Base-by-base conservation (phyloP, 2,797 vertebrate genomes). In the Luscinia megarhynchos region DNA sequence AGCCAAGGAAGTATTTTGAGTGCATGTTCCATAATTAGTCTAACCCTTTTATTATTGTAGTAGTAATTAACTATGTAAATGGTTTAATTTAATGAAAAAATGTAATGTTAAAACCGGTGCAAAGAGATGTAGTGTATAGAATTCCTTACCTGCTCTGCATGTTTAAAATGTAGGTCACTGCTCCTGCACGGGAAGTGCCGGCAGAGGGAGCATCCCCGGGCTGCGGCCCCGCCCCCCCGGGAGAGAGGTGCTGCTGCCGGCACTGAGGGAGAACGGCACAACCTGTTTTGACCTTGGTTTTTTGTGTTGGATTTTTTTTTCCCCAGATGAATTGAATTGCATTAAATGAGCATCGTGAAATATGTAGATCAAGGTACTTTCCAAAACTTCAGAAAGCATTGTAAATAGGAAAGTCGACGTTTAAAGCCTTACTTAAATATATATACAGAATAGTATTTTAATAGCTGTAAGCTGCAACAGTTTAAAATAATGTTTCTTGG, bases 181-280 rank as follows among this genome's bases (percentile, higher is more conserved):
- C 40, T 89, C 50, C 15, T 79, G 29, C 75, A 0, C 4, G 15
- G 9, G 3, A 84, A 43, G 36, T 32, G 94, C 91, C 83, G 70
- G 89, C 95, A 95, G 94, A 91, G 95, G 94, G 95, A 94, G 94
- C 92, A 54, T 67, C 16, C 26, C 2, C 18, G 40, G 40, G 27
- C 46, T 84, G 7, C 23, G 6, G 73, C 27, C 50, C 53, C 4
- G n/a, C 57, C 46, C n/a, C 48, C 0, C 24, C 21, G 7, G 8
- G 20, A n/a, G 7, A 5, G 23, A 8, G 9, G 41, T 22, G 61
- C 50, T 16, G 24, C 21, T 22, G 2, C 24, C 16, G 30, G 51
- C 15, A 3, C 11, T 30, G 48, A 51, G 30, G 87, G 36, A 63
- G 45, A 15, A 3, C 0, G 2, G 21, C 29, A 23, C 22, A 9